Evolutionary conservation across 2,888 invertebrate species (phyloP), one percentile per base, ranked within the genome.

Genomic region (Tetrapedia diversipes): DNA sequence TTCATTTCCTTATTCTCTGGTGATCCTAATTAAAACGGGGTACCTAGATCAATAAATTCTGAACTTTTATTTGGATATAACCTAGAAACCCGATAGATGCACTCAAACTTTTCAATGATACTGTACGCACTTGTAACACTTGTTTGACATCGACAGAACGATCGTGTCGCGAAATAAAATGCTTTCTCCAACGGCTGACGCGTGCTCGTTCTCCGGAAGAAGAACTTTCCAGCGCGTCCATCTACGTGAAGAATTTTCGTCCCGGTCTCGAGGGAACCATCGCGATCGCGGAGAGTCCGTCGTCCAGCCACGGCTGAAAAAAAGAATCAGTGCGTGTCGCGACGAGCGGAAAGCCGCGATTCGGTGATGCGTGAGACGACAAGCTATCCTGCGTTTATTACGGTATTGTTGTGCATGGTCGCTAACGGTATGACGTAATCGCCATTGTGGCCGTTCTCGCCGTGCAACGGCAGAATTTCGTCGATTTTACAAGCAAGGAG

Each of bases 381-480:
- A n/a, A 56, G 24, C 57, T 47, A 67, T 71, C 59, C 67, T 45
- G 51, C 34, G 60, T 79, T 75, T 79, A 77, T 72, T 72, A 63
- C 64, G 73, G 72, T 69, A 72, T 77, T 47, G 78, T 78, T 76
- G 79, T 69, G 72, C 59, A 79, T 60, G 77, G 74, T 74, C 65
- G 66, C 76, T 74, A 77, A 81, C 79, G 61, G 67, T 57, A 16
- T 84, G 82, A 77, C 71, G 83, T 77, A 84, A 82, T 61, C 45
- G 63, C 56, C 65, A 73, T 81, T 74, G 81, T 73, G 47, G 39
- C 37, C 54, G 68, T n/a, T n/a, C 34, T 14, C 11, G 47, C 27
- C 10, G 41, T 29, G 45, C 41, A 61, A 45, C 51, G 16, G 29
- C 37, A 51, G 77, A 51, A 64, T 72, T 68, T 61, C 61, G 51